phyloP scores from a whole-genome alignment of 2,888 invertebrate species.

The Eupithecia centaureata region DNA sequence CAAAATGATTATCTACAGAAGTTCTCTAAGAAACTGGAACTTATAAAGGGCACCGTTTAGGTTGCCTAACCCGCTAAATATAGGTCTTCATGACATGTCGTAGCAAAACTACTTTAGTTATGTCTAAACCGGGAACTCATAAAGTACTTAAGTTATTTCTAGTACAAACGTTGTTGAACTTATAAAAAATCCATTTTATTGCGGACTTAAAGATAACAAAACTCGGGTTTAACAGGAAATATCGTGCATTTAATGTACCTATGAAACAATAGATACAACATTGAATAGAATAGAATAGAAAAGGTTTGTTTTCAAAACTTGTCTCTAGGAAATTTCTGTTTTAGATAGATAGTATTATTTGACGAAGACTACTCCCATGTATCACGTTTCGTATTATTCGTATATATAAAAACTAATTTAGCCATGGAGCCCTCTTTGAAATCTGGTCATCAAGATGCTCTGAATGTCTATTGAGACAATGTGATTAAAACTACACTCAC shows the following conservation, averaged over 20 bases:
- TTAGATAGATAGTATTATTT: no score
- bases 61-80: slow-evolving; percentile 14
- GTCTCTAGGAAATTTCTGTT: no score
- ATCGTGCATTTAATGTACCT: not conserved
- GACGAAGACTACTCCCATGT: no score
- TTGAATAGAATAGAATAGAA: no score
- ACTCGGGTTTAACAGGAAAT: not conserved
- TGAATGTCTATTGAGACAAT: no score
- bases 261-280: not conserved
- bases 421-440: not conserved
- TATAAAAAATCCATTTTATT: slow-evolving; percentile 26
- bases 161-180: slow-evolving; percentile 26
- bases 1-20: not conserved
- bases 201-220: slow-evolving; percentile 12
- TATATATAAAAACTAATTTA: not conserved
- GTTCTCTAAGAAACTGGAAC: not conserved
- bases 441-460: not conserved
- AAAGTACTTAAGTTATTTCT: slow-evolving; percentile 29
- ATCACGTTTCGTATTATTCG: no score
- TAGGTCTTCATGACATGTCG: slow-evolving; percentile 15
- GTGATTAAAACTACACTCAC: no score
- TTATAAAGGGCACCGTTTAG: not conserved
- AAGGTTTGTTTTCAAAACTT: not conserved
- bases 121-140: slow-evolving; percentile 19
- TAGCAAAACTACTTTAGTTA: slow-evolving; percentile 6